Percentiles rank a stretch among this genome's conserved stretches.
These are phyloP conservation scores for Oncorhynchus nerka DNA, from an alignment of 2,113 vertebrate species.

Conservation along the genomic window DNA sequence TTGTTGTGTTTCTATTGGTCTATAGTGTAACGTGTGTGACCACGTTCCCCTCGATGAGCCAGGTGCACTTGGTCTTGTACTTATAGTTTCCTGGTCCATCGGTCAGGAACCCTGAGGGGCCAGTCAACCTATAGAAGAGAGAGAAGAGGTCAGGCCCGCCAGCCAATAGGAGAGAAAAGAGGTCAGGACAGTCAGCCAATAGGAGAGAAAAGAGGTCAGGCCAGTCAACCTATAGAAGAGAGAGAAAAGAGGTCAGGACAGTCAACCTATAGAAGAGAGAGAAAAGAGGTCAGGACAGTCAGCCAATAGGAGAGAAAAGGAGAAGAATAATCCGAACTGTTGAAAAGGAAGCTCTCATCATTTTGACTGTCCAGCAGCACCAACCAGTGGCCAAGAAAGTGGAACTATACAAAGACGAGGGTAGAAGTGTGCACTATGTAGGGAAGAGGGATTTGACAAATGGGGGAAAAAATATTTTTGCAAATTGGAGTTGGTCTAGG, in stretches of 20 bases:
- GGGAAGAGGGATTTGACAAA: too few relatives aligned
- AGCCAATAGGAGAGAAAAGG: neutral
- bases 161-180: neutral
- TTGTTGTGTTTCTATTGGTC: neutral
- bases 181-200: too few relatives aligned
- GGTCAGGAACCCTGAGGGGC: conserved; percentile 85
- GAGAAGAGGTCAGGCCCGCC: neutral
- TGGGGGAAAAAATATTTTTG: too few relatives aligned
- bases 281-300: neutral
- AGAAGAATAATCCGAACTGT: neutral
- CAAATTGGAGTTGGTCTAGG: too few relatives aligned
- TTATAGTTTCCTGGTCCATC: conserved; percentile 98
- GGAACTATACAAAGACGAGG: too few relatives aligned
- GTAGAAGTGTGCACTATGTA: too few relatives aligned
- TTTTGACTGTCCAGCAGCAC: too few relatives aligned
- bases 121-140: conserved; percentile 80
- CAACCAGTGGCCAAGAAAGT: too few relatives aligned
- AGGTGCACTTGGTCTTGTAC: conserved; percentile 98
- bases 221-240: neutral
- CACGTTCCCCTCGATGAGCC: conserved; percentile 97
- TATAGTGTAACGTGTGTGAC: conserved; percentile 27
- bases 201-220: neutral
- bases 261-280: neutral
- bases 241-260: neutral
- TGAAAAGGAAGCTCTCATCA: too few relatives aligned